Conservation (phyloP, 1,140 invertebrate species). For the Bombyx mandarina region DNA sequence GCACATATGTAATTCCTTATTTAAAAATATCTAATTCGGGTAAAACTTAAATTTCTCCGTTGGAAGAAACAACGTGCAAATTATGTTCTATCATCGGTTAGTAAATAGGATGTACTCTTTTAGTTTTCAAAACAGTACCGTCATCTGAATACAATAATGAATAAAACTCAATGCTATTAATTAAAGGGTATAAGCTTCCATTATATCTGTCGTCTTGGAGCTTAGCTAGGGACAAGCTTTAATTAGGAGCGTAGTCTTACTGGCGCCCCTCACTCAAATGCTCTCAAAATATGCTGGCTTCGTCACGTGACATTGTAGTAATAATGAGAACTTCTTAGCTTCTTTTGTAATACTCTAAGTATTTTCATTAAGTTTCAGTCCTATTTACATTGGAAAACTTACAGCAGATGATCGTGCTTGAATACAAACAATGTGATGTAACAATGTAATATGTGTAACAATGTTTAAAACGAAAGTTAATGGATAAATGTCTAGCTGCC, state of each 20-base stretch:
- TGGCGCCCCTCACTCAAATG: conserved; percentile 6
- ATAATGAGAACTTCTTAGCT: no score
- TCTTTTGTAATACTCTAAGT: no score
- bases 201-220: background rate
- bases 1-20: background rate
- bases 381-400: no score
- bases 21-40: background rate
- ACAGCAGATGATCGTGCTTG: no score
- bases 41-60: background rate
- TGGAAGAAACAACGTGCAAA: background rate
- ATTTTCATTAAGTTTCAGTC: no score
- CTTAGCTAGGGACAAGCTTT: conserved; percentile 8
- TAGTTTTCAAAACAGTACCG: background rate
- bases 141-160: background rate
- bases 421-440: no score
- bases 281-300: conserved; percentile 4
- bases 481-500: no score
- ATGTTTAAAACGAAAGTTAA: no score
- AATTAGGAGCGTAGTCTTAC: conserved; percentile 6
- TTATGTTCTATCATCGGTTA: background rate
- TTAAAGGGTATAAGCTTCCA: background rate
- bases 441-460: no score
- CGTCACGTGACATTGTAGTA: conserved; percentile 5
- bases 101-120: background rate
- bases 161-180: background rate